Conservation (phyloP, 1,140 invertebrate genomes). For the Contarinia nasturtii region DNA sequence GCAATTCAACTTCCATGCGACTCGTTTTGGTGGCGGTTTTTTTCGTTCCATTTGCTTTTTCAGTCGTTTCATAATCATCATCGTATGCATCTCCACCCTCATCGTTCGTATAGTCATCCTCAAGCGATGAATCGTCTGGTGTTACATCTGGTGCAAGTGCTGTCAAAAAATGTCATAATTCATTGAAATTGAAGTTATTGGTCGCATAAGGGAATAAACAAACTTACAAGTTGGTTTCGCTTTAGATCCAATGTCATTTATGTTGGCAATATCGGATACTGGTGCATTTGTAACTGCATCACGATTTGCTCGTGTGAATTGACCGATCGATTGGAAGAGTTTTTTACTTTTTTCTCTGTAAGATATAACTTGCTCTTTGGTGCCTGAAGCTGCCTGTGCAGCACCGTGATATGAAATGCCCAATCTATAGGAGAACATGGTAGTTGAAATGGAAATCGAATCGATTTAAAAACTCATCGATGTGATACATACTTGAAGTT, state of each 20-base stretch:
- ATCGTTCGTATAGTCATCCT: conserved; percentile 8
- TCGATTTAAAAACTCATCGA: background rate
- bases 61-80: conserved; percentile 22
- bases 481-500: conserved; percentile 31
- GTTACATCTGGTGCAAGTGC: background rate
- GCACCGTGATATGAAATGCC: conserved; percentile 63
- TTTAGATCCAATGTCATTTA: conserved; percentile 6
- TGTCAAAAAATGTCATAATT: background rate
- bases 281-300: background rate
- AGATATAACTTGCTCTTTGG: conserved; percentile 27
- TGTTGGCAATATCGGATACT: conserved; percentile 2
- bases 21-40: conserved; percentile 7
- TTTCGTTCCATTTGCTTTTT: conserved; percentile 31
- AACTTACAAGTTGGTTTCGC: conserved; percentile 9
- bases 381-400: conserved; percentile 58
- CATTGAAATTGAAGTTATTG: background rate
- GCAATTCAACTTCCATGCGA: conserved; percentile 10
- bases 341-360: conserved; percentile 25
- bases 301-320: conserved; percentile 10
- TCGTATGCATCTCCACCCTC: conserved; percentile 25
- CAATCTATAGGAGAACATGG: conserved; percentile 22
- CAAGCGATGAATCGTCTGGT: background rate
- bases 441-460: background rate
- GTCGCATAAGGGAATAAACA: too few species aligned
- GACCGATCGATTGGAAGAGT: conserved; percentile 22